Percentiles rank a stretch among this genome's conserved stretches.
These are phyloP conservation scores for Drosophila antonietae DNA, from an alignment of 2,888 invertebrate genomes.

Conservation along the genomic window DNA sequence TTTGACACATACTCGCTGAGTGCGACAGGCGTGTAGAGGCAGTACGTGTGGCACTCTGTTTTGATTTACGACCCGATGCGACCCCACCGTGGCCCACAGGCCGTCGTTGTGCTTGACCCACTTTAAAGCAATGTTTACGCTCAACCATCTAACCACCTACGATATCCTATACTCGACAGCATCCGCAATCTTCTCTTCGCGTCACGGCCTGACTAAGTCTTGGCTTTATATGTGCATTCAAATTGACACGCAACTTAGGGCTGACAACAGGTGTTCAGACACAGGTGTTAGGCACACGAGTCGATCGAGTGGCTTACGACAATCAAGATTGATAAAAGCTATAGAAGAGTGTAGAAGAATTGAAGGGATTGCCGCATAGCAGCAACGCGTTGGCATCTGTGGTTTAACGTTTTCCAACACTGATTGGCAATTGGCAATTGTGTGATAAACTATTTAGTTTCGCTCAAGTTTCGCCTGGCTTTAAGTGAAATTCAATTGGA, in stretches of 20 bases:
- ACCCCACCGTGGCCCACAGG: slow-evolving; percentile 17
- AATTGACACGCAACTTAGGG: slow-evolving; percentile 25
- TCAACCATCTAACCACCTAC: no score
- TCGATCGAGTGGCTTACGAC: slow-evolving; percentile 3
- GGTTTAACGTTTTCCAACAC: neutral
- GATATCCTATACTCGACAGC: neutral
- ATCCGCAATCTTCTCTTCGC: slow-evolving; percentile 2
- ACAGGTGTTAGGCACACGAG: neutral
- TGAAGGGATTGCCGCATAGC: neutral
- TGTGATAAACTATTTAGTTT: no score
- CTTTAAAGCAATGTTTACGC: slow-evolving; percentile 17
- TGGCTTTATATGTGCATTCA: slow-evolving; percentile 14
- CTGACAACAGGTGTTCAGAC: slow-evolving; percentile 14
- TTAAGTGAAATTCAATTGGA: neutral
- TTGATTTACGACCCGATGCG: slow-evolving; percentile 55
- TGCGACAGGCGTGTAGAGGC: slow-evolving; percentile 14
- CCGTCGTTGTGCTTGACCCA: slow-evolving; percentile 51
- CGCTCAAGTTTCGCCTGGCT: no score
- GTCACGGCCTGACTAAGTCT: slow-evolving; percentile 12
- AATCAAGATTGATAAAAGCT: neutral
- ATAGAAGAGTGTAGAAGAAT: neutral
- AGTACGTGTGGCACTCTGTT: slow-evolving; percentile 40
- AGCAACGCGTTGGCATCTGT: neutral
- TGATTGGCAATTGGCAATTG: neutral
- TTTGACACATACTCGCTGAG: slow-evolving; percentile 49